Conservation (phyloP, 2,797 vertebrate genomes). For the Myoxocephalus aenaeus region DNA sequence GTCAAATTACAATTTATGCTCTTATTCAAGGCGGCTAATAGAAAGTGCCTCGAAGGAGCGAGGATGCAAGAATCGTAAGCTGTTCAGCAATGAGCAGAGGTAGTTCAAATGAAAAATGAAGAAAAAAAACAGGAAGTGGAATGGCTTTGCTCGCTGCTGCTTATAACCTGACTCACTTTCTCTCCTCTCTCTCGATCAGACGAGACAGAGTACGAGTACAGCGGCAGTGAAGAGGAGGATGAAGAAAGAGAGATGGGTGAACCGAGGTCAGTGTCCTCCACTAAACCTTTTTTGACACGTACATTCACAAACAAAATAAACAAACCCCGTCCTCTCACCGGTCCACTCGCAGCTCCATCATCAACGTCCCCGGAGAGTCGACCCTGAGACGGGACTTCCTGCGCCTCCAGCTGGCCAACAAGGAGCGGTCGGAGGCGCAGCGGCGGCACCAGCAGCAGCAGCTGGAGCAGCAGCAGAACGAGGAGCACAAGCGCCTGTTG, state of each 20-base stretch:
- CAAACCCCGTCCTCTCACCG: neutral
- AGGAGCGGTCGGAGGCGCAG: conserved; percentile 92
- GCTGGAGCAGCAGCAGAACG: conserved; percentile 95
- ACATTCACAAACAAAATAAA: neutral
- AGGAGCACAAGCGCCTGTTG: conserved; percentile 94
- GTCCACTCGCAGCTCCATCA: conserved; percentile 87
- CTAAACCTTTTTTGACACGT: neutral
- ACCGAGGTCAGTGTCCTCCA: conserved; percentile 85
- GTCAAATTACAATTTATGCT: conserved; percentile 63
- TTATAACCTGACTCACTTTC: conserved; percentile 15
- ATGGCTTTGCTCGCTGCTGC: conserved; percentile 30
- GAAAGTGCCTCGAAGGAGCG: conserved; percentile 43
- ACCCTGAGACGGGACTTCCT: conserved; percentile 94
- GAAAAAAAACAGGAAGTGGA: conserved; percentile 17
- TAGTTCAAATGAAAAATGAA: conserved; percentile 51
- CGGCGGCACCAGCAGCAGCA: conserved; percentile 88
- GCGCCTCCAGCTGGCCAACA: conserved; percentile 94
- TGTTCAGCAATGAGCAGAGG: conserved; percentile 44
- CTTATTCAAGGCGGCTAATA: conserved; percentile 52
- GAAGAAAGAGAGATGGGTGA: conserved; percentile 93
- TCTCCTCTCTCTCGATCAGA: conserved; percentile 78
- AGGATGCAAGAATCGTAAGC: conserved; percentile 40
- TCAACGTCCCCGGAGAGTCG: conserved; percentile 94
- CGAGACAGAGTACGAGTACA: conserved; percentile 97
- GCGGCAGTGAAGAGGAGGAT: conserved; percentile 96